Conservation (phyloP, 2,113 vertebrate species). For the Laticauda laticaudata region DNA sequence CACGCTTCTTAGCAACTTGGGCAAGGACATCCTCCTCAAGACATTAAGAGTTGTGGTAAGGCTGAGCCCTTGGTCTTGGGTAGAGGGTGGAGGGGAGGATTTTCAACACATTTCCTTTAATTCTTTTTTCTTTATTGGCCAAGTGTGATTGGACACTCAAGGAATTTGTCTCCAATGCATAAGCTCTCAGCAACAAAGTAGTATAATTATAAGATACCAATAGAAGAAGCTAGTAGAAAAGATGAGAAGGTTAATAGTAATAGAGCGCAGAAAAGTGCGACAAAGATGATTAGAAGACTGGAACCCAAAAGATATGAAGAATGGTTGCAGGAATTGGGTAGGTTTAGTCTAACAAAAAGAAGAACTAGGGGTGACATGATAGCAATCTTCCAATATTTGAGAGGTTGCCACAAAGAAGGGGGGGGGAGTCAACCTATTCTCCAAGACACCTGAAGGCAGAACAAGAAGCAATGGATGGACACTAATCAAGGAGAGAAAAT, state of each 20-base stretch:
- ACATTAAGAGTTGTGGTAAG: slow-evolving; percentile 87
- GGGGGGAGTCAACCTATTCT: background rate
- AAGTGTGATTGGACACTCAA: background rate
- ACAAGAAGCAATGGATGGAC: background rate
- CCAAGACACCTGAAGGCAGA: background rate
- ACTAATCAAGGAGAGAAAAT: background rate
- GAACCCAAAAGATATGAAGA: no score
- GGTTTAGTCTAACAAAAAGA: no score
- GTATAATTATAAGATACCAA: background rate
- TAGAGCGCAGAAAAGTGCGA: no score
- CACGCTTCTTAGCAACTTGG: slow-evolving; percentile 59
- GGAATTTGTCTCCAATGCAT: background rate
- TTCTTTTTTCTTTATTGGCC: background rate
- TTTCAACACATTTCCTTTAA: background rate
- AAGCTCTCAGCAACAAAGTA: background rate
- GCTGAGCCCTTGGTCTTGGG: background rate
- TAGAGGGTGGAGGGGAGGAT: background rate
- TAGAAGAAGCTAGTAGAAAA: background rate
- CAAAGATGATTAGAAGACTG: no score
- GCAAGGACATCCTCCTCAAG: slow-evolving; percentile 76
- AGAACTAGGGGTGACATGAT: no score
- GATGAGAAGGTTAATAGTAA: no score
- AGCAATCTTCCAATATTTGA: no score
- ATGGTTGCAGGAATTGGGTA: no score
- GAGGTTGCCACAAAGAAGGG: background rate